A percentile compares a stretch with the other conserved stretches of the same genome.
Conservation (phyloP, 2,113 vertebrate species). For the Coreoperca whiteheadi region DNA sequence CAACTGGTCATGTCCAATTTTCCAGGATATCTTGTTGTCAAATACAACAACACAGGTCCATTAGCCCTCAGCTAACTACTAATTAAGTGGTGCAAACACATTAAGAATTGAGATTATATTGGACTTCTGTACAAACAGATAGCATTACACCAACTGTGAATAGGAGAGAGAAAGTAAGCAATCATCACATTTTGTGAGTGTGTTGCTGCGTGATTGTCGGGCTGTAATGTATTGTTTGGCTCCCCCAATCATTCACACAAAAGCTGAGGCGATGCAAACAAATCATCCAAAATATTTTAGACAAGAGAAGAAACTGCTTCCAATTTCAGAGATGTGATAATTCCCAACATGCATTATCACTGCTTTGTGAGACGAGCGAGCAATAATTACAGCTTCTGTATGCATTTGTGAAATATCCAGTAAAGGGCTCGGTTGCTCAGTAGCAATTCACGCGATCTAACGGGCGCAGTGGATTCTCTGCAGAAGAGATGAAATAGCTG, state of each 20-base stretch:
- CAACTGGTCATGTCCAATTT: neutral
- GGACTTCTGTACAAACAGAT: neutral
- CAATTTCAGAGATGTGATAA: neutral
- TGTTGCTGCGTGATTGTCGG: neutral
- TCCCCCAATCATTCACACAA: conserved; percentile 4
- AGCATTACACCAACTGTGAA: neutral
- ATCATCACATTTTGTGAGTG: neutral
- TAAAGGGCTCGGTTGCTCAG: neutral
- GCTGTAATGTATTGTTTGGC: neutral
- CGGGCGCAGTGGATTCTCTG: neutral
- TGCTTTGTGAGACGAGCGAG: conserved; percentile 1
- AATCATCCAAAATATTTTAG: conserved; percentile 17
- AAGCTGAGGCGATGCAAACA: conserved; percentile 4
- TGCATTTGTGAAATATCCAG: conserved; percentile 8
- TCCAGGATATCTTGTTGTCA: neutral
- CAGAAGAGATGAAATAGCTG: neutral
- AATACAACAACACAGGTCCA: neutral
- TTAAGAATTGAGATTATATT: neutral
- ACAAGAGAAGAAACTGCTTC: neutral
- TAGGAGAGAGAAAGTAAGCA: neutral
- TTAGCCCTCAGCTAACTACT: neutral
- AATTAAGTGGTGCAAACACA: neutral
- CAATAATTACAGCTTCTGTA: neutral
- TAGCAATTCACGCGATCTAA: neutral
- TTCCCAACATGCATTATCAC: neutral